phyloP scores from a whole-genome alignment of 2,888 invertebrate genomes.

The Oeneis ivallda region DNA sequence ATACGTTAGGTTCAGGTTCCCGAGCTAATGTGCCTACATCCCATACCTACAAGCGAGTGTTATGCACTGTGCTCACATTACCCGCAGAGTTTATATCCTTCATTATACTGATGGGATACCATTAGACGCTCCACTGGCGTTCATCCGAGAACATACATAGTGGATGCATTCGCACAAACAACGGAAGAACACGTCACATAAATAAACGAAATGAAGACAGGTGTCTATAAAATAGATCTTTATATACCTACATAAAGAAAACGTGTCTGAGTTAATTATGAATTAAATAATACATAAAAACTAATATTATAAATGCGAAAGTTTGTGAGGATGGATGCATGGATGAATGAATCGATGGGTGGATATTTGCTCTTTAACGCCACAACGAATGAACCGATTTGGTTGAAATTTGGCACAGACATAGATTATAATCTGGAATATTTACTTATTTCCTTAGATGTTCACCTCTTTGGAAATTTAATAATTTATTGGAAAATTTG shows the following conservation, averaged over 20 bases:
- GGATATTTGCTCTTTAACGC: too few relatives aligned
- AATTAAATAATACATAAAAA: too few relatives aligned
- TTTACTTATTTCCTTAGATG: too few relatives aligned
- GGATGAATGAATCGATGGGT: too few relatives aligned
- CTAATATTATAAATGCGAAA: too few relatives aligned
- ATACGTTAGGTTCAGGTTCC: conserved; percentile 32
- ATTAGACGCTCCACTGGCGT: conserved; percentile 18
- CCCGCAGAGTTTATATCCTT: conserved; percentile 18
- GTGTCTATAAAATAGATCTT: not conserved
- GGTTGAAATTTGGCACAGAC: too few relatives aligned
- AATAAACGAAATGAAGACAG: not conserved
- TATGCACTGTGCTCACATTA: conserved; percentile 31
- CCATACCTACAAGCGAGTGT: conserved; percentile 20
- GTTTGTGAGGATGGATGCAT: too few relatives aligned
- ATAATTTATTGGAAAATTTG: too few relatives aligned
- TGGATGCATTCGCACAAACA: conserved; percentile 10
- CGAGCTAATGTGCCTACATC: conserved; percentile 21
- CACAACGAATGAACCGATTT: too few relatives aligned
- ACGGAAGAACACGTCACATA: not conserved
- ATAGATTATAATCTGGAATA: too few relatives aligned
- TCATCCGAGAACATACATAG: conserved; percentile 10
- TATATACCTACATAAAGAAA: not conserved
- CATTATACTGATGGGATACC: conserved; percentile 24
- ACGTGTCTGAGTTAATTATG: too few relatives aligned
- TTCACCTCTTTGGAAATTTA: too few relatives aligned